Base-by-base conservation (phyloP, 1,140 invertebrate species). In the Temnothorax nylanderi region DNA sequence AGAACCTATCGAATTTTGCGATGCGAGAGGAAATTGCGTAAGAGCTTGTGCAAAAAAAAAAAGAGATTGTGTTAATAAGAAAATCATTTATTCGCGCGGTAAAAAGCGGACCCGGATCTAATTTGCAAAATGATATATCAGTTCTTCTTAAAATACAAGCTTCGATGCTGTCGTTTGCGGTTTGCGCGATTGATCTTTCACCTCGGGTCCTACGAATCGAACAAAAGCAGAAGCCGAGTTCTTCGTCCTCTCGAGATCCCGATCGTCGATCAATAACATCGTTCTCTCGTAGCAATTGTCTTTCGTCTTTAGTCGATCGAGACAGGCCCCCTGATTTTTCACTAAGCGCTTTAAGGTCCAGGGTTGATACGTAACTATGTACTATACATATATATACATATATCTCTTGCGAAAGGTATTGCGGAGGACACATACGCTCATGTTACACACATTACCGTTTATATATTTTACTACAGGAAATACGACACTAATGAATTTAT, bases 381-480 rank as follows among this genome's bases (percentile, higher is more conserved):
- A 64, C 34, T 51, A 85, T 41, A 85, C 21, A 85, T 32, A 85
- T 41, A 76, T 69, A 72, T 41, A 84, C 16, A 51, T 32, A 76
- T 49, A 85, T 51, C 41, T 85, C n/a, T 76, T 44, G 54, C 47
- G 75, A 49, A 76, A 69, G 49, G 18, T 56, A 56, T 58, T 26
- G 26, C 34, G 49, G 47, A 78, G 26, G 75, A 86, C 64, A 85
- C 32, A 44, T 51, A 54, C 47, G 75, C 21, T 64, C 84, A 51
- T 76, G 71, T 67, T 71, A 86, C 51, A n/a, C n/a, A n/a, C n/a
- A 81, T 81, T 67, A 67, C 34, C 60, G 71, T 87, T 65, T 87
- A 71, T 84, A 87, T 87, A 84, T 87, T 87, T 84, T 87, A 84
- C 41, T 87, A 84, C 85, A 47, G 34, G 65, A 86, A 67, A 60